A percentile compares a stretch with the other conserved stretches of the same genome.
These are phyloP conservation scores for Nineta flava DNA, from an alignment of 2,888 invertebrate genomes.

Conservation along the genomic window DNA sequence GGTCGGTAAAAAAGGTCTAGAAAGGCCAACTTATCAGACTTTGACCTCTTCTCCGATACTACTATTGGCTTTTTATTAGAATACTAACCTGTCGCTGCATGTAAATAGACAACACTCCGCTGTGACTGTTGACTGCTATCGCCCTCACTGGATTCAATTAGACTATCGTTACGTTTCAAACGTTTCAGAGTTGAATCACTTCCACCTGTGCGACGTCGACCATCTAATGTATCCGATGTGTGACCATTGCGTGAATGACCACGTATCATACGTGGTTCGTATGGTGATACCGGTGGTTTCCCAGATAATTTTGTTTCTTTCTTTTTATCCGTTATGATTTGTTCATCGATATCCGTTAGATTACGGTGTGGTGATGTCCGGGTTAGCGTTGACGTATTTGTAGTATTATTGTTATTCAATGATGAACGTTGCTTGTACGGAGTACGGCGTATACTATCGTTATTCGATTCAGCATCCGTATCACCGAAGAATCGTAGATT, in stretches of 20 bases:
- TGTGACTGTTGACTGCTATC: constrained; percentile 67
- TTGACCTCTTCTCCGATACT: too few relatives aligned
- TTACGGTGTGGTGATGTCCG: background rate
- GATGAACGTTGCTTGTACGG: constrained; percentile 11
- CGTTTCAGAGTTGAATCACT: constrained; percentile 18
- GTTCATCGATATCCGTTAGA: constrained; percentile 17
- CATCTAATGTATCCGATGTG: constrained; percentile 17
- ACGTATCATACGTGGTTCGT: constrained; percentile 18
- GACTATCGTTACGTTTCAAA: constrained; percentile 33
- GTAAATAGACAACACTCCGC: constrained; percentile 68
- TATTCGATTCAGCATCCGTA: constrained; percentile 62
- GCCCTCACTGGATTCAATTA: constrained; percentile 51
- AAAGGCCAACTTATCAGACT: too few relatives aligned
- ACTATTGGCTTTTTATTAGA: too few relatives aligned
- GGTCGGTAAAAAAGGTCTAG: too few relatives aligned
- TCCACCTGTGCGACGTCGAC: background rate
- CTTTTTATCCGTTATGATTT: constrained; percentile 19
- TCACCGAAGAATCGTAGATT: constrained; percentile 73
- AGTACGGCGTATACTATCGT: constrained; percentile 18
- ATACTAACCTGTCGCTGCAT: constrained; percentile 56
- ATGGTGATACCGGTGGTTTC: constrained; percentile 26
- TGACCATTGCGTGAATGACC: constrained; percentile 27
- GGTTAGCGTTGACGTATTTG: too few relatives aligned
- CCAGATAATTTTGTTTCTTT: constrained; percentile 8
- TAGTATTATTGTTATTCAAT: background rate